Conservation (phyloP, 2,113 vertebrate species). For the Dicaeum eximium region DNA sequence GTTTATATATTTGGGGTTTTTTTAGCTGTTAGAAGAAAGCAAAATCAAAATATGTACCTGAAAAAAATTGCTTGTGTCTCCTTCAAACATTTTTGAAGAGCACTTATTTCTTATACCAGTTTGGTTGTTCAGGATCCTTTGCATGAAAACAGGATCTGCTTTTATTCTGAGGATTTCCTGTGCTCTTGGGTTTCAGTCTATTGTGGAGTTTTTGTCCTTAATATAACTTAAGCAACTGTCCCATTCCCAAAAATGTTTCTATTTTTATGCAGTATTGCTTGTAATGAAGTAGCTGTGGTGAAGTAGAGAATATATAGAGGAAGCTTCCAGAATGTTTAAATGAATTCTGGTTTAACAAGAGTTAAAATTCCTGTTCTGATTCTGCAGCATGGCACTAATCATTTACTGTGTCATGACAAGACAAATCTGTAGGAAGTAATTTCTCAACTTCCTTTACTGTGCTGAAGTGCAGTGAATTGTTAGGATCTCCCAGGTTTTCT, state of each 20-base stretch:
- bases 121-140: neutral
- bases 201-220: neutral
- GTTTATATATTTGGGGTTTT: neutral
- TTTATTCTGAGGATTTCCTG: slow-evolving; percentile 11
- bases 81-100: neutral
- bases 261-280: neutral
- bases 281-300: neutral
- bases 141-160: neutral
- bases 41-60: neutral
- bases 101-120: neutral
- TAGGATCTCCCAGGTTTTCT: neutral
- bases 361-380: neutral
- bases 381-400: neutral
- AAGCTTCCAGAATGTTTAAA: neutral
- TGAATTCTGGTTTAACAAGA: neutral
- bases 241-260: neutral
- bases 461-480: neutral
- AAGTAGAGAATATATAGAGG: neutral
- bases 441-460: neutral
- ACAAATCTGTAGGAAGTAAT: neutral
- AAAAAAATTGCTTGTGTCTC: neutral
- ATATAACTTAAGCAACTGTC: neutral
- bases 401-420: neutral
- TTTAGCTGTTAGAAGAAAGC: neutral
- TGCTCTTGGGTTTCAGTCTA: neutral